These are phyloP conservation scores for Argyresthia albistria DNA, from an alignment of 2,888 invertebrate genomes.

Conservation along the genomic window DNA sequence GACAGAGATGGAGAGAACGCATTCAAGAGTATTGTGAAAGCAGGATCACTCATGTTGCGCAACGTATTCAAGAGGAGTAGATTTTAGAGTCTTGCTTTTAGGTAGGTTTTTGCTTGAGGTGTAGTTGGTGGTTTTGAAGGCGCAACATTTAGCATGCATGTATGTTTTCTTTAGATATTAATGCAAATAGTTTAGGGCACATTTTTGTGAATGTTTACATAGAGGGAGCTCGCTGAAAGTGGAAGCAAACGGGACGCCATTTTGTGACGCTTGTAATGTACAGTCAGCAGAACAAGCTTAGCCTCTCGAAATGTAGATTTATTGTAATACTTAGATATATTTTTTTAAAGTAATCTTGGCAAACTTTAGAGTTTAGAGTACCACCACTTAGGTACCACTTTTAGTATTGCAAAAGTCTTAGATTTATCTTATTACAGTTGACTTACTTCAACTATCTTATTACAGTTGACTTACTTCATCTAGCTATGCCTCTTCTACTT, in stretches of 20 bases:
- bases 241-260: constrained; percentile 44
- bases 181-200: constrained; percentile 71
- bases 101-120: constrained; percentile 16
- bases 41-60: constrained; percentile 33
- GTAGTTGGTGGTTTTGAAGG: constrained; percentile 25
- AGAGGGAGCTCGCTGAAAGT: constrained; percentile 41
- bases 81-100: constrained; percentile 12
- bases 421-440: too few relatives aligned
- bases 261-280: constrained; percentile 32
- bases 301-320: too few relatives aligned
- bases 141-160: constrained; percentile 66
- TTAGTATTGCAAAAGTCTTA: too few relatives aligned
- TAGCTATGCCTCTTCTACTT: too few relatives aligned
- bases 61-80: not conserved
- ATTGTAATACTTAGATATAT: too few relatives aligned
- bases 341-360: too few relatives aligned
- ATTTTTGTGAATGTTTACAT: constrained; percentile 68
- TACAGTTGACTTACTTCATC: too few relatives aligned
- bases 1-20: constrained; percentile 34
- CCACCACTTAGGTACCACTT: too few relatives aligned
- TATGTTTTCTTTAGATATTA: constrained; percentile 72
- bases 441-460: too few relatives aligned
- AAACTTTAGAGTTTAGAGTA: too few relatives aligned
- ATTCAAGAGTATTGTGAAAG: constrained; percentile 49
- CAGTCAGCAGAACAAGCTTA: constrained; percentile 36